A percentile compares a stretch with the other conserved stretches of the same genome.
phyloP scores from a whole-genome alignment of 2,797 vertebrate genomes.

The Falco columbarius region DNA sequence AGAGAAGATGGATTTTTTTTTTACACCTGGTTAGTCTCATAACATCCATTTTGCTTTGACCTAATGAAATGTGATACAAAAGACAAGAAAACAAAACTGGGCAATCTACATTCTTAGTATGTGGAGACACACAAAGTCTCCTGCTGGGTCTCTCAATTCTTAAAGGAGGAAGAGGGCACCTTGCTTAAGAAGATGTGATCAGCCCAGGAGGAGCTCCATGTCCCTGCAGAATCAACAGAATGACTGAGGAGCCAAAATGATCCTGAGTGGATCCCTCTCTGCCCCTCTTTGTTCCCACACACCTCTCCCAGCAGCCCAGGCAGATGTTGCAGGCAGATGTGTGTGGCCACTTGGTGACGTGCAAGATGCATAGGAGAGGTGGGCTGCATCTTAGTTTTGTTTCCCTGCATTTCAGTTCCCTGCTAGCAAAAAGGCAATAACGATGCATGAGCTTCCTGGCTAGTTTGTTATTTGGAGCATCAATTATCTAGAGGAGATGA shows the following conservation, averaged over 20 bases:
- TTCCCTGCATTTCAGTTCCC: not conserved
- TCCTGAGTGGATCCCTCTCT: not conserved
- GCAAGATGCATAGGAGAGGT: not conserved
- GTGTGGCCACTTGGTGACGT: accelerated
- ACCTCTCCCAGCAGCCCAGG: not conserved
- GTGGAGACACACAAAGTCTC: not conserved
- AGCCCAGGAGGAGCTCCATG: not conserved
- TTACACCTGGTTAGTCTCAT: not conserved
- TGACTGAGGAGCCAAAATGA: not conserved
- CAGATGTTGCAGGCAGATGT: not conserved
- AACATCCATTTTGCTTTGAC: not conserved
- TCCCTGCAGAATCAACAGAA: not conserved
- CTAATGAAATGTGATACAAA: not conserved
- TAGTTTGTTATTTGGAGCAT: not conserved
- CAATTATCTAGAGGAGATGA: not conserved
- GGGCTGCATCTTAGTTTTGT: not conserved
- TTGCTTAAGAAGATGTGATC: not conserved
- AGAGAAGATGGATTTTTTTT: not conserved
- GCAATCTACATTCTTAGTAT: not conserved
- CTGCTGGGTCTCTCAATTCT: not conserved
- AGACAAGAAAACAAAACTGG: not conserved
- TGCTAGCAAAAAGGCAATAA: not conserved
- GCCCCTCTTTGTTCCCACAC: not conserved
- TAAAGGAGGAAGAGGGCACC: not conserved
- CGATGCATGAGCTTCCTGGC: accelerated